A percentile compares a stretch with the other conserved stretches of the same genome.
Evolutionary conservation across 2,888 invertebrate genomes (phyloP).

Genomic region (Argyra leucocephala): DNA sequence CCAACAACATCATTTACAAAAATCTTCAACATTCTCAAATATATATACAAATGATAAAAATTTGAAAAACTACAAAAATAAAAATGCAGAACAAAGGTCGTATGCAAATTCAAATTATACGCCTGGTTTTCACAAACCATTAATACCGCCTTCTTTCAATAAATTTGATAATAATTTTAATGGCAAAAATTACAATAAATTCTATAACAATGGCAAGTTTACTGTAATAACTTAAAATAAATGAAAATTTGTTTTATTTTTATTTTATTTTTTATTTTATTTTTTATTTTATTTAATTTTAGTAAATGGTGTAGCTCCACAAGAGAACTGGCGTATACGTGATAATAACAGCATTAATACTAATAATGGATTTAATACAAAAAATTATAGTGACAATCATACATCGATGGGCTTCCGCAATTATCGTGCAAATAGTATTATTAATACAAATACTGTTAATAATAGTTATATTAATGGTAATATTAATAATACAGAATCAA

Average conservation of each 20-base stretch:
- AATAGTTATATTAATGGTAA: background rate
- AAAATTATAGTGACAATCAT: constrained; percentile 17
- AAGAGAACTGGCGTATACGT: background rate
- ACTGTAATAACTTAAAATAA: background rate
- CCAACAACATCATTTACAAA: background rate
- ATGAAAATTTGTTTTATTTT: background rate
- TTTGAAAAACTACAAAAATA: background rate
- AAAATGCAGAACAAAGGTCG: background rate
- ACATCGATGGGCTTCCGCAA: constrained; percentile 24
- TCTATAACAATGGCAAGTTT: background rate
- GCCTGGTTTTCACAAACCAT: background rate
- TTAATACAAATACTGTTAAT: constrained; percentile 26
- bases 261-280: background rate
- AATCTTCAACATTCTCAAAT: background rate
- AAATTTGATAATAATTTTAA: constrained; percentile 4
- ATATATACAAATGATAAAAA: background rate
- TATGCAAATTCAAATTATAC: background rate
- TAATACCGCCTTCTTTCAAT: background rate
- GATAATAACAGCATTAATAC: background rate
- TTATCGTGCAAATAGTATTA: constrained; percentile 21
- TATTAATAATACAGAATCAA: background rate
- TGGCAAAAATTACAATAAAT: background rate
- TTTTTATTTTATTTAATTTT: background rate
- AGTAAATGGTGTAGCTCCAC: background rate
- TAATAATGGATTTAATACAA: background rate